Percentiles rank a stretch among this genome's conserved stretches.
Conservation (phyloP, 2,797 vertebrate species). For the Sciaenops ocellatus region DNA sequence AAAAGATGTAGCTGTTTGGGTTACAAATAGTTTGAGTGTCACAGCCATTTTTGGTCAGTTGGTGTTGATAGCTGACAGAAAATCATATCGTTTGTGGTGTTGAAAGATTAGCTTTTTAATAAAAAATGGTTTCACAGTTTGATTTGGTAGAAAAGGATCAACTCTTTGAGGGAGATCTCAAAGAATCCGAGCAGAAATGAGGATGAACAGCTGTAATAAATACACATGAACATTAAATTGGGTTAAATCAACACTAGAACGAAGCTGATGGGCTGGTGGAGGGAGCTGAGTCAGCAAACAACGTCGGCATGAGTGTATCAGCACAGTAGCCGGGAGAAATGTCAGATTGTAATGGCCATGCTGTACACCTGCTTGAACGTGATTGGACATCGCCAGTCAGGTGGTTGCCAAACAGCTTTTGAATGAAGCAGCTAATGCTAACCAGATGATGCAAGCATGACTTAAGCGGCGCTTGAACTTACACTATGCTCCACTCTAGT, state of each 20-base stretch:
- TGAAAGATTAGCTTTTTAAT: neutral
- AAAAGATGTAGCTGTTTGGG: neutral
- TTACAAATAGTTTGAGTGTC: neutral
- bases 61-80: neutral
- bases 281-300: neutral
- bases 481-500: constrained; percentile 13
- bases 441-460: neutral
- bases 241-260: neutral
- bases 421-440: neutral
- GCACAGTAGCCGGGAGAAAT: neutral
- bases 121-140: neutral
- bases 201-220: neutral
- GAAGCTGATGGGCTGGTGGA: neutral
- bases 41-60: neutral
- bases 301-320: neutral
- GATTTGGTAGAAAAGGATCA: neutral
- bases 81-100: neutral
- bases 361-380: constrained; percentile 12
- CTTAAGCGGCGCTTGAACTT: neutral
- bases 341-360: neutral
- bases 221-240: neutral
- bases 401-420: neutral
- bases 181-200: neutral
- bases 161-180: neutral
- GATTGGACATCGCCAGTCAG: neutral